Percentiles rank a stretch among this genome's conserved stretches.
These are phyloP conservation scores for Candoia aspera DNA, from an alignment of 2,113 vertebrate genomes.

Conservation along the genomic window DNA sequence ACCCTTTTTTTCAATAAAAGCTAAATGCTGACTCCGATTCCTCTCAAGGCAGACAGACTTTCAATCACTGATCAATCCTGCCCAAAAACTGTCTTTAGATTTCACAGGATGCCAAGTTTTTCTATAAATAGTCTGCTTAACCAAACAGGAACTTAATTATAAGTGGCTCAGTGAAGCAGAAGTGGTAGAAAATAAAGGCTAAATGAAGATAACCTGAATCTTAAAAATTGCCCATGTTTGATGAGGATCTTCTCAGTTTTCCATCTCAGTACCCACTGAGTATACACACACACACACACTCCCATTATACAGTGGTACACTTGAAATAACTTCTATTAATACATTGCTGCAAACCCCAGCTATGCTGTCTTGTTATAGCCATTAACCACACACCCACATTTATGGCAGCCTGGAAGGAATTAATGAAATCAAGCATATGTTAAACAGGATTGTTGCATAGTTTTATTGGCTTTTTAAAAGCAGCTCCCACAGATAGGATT, in stretches of 20 bases:
- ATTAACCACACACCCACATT: neutral
- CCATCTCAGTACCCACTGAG: neutral
- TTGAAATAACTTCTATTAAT: slow-evolving; percentile 43
- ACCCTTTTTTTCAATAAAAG: neutral
- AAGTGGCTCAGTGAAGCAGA: neutral
- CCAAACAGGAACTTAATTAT: neutral
- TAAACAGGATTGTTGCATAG: slow-evolving; percentile 62
- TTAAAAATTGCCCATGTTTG: neutral
- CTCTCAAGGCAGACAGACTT: neutral
- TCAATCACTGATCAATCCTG: neutral
- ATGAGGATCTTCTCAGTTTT: neutral
- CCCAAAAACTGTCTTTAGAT: neutral
- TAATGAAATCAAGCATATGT: slow-evolving; percentile 69
- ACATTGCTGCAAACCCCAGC: slow-evolving; percentile 59
- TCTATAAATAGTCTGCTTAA: neutral
- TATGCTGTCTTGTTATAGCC: slow-evolving; percentile 34
- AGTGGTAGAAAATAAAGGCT: neutral
- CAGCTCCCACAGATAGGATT: slow-evolving; percentile 64
- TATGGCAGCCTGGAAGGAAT: slow-evolving; percentile 65
- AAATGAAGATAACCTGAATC: accelerated
- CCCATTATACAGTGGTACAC: neutral
- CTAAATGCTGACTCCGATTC: neutral
- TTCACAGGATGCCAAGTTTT: neutral
- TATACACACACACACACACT: neutral
- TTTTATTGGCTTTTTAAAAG: slow-evolving; percentile 71